phyloP scores from a whole-genome alignment of 2,113 vertebrate genomes.

The Myotis davidii region DNA sequence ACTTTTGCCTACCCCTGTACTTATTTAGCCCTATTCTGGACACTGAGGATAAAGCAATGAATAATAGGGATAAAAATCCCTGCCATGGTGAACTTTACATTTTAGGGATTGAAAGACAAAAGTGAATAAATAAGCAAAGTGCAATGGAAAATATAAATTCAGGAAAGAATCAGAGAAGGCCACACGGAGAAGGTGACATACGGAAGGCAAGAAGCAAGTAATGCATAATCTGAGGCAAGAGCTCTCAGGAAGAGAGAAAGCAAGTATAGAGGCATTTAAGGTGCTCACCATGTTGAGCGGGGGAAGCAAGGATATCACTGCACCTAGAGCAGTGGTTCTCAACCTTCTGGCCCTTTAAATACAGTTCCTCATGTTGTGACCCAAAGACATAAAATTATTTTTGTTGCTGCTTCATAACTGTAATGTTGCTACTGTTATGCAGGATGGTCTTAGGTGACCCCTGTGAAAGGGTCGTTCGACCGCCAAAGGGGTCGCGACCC shows the following conservation, averaged over 20 bases:
- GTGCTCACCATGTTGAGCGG: neutral
- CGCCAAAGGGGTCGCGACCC: too few species aligned
- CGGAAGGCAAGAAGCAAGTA: neutral
- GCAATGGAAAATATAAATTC: neutral
- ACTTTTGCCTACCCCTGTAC: neutral
- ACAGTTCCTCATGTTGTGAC: too few species aligned
- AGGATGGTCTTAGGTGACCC: too few species aligned
- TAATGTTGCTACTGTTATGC: too few species aligned
- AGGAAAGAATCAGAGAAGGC: neutral
- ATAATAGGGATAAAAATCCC: neutral
- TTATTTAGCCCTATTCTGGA: neutral
- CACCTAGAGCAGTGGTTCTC: neutral
- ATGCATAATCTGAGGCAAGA: neutral
- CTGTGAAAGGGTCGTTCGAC: too few species aligned
- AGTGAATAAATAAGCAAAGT: neutral
- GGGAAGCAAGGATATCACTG: neutral
- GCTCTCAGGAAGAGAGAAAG: neutral
- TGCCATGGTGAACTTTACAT: neutral
- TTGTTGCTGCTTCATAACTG: too few species aligned
- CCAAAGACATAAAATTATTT: too few species aligned
- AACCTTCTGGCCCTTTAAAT: too few species aligned
- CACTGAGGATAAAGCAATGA: neutral
- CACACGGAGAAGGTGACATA: neutral
- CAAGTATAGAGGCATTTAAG: neutral
- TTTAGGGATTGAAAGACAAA: slow-evolving; percentile 8